Evolutionary conservation across 1,140 invertebrate species (phyloP).

Genomic region (Lepidostoma basale): DNA sequence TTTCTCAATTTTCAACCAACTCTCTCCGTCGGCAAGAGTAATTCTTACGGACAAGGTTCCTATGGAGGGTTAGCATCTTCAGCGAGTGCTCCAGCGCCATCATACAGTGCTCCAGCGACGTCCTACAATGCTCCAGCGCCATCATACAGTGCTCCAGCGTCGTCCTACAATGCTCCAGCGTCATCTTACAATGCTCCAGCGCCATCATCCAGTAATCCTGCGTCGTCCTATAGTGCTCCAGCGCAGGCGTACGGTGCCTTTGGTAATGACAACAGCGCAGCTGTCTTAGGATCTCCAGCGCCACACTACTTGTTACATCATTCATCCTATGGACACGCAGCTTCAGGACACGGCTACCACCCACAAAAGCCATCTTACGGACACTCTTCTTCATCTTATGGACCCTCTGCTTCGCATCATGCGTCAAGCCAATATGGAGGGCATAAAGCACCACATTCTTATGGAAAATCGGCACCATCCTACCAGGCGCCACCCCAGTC

Average conservation of each 20-base stretch:
- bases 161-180: constrained; percentile 1
- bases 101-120: constrained; percentile 42
- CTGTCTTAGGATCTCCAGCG: too few species aligned
- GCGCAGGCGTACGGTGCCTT: constrained; percentile 29
- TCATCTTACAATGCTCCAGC: background rate
- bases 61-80: background rate
- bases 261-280: background rate
- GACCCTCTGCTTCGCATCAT: too few species aligned
- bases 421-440: too few species aligned
- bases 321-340: background rate
- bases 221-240: constrained; percentile 26
- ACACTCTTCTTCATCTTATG: too few species aligned
- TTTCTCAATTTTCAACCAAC: constrained; percentile 34
- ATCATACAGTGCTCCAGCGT: background rate
- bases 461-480: background rate
- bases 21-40: constrained; percentile 7
- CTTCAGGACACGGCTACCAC: background rate
- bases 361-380: constrained; percentile 2
- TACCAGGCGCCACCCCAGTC: too few species aligned
- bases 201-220: constrained; percentile 34
- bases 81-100: constrained; percentile 29
- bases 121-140: constrained; percentile 31
- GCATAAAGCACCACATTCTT: too few species aligned
- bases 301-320: too few species aligned
- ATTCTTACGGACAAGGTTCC: background rate